A percentile compares a stretch with the other conserved stretches of the same genome.
These are phyloP conservation scores for Drosophila parabipectinata DNA, from an alignment of 1,140 invertebrate genomes.

Conservation along the genomic window DNA sequence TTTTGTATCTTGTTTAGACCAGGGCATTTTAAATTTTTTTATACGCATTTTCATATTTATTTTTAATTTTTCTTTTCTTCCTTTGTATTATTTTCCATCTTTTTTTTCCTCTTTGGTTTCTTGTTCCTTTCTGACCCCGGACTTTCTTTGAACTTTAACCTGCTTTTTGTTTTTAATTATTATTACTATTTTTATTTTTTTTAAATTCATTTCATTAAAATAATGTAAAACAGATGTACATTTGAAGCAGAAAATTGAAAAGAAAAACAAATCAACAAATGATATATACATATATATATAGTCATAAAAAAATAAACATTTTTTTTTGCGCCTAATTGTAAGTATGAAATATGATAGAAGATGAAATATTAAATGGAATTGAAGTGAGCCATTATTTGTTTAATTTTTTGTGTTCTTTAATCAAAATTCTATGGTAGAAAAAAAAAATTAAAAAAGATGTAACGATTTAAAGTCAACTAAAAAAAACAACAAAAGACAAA, in stretches of 20 bases:
- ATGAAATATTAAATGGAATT: conserved; percentile 51
- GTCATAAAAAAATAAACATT: conserved; percentile 11
- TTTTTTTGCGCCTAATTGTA: conserved; percentile 54
- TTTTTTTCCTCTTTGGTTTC: conserved; percentile 16
- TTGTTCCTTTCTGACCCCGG: conserved; percentile 17
- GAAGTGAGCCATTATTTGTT: conserved; percentile 40
- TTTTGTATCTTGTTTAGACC: conserved; percentile 19
- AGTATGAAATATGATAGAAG: conserved; percentile 42
- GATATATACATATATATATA: conserved; percentile 9
- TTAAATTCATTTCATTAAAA: conserved; percentile 20
- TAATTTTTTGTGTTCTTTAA: conserved; percentile 10
- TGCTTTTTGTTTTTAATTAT: not conserved
- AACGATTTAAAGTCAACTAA: no score
- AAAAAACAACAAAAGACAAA: conserved; percentile 16
- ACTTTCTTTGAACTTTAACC: conserved; percentile 7
- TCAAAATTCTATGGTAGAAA: conserved; percentile 9
- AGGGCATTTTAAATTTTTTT: conserved; percentile 42
- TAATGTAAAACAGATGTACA: conserved; percentile 44
- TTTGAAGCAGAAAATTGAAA: conserved; percentile 26
- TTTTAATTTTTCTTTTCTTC: conserved; percentile 9
- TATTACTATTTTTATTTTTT: conserved; percentile 7
- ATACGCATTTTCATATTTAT: conserved; percentile 15
- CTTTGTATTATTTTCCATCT: conserved; percentile 29
- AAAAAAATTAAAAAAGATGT: not conserved
- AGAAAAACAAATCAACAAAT: conserved; percentile 8